phyloP scores from a whole-genome alignment of 2,888 invertebrate species.

The Imbricaverruca yamaguchii region DNA sequence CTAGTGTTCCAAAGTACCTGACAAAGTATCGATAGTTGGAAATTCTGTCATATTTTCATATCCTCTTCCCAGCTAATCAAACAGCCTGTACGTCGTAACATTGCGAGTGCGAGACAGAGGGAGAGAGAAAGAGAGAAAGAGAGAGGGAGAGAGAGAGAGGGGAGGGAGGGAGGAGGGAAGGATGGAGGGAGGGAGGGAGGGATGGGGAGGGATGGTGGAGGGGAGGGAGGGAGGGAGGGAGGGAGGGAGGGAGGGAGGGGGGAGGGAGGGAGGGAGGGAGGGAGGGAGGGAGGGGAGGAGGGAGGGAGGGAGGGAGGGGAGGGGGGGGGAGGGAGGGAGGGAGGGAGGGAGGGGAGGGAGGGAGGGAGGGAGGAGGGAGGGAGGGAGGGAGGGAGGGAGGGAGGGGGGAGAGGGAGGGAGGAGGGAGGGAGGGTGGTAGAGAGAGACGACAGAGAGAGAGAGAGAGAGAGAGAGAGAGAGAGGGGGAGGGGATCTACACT shows the following conservation, averaged over 20 bases:
- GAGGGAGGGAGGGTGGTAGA: not conserved
- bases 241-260: conserved; percentile 13
- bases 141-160: conserved; percentile 20
- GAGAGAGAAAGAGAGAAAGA: conserved; percentile 21
- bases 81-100: no score
- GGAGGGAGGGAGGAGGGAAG: not conserved
- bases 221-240: conserved; percentile 12
- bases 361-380: conserved; percentile 15
- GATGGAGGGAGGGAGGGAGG: conserved; percentile 8
- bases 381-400: conserved; percentile 15
- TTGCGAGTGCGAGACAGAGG: not conserved
- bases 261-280: conserved; percentile 12
- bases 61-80: no score
- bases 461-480: conserved; percentile 1
- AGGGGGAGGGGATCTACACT: not conserved
- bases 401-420: conserved; percentile 14
- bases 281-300: conserved; percentile 5
- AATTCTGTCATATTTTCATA: no score
- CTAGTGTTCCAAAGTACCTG: no score
- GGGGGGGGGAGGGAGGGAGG: conserved; percentile 4
- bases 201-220: no score
- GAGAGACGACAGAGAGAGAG: no score
- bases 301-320: conserved; percentile 15
- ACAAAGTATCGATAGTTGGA: no score
- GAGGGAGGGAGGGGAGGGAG: conserved; percentile 16